Conservation (phyloP, 64 coral and sea anemone species). For the Anthopleura sola region DNA sequence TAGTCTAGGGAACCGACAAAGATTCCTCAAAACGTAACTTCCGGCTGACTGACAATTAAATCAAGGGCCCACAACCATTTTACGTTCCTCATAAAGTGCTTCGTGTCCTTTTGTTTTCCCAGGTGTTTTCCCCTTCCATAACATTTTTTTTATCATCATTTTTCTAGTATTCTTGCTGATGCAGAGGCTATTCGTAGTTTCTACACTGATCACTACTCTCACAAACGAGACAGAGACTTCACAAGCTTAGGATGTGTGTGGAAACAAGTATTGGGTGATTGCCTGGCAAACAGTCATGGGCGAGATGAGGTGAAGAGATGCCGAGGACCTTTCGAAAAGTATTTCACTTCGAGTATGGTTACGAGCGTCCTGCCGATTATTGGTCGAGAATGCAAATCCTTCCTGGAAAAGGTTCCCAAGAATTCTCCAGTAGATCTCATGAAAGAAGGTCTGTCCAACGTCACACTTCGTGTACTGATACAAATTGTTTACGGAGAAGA, state of each 20-base stretch:
- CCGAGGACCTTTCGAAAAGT: conserved; percentile 91
- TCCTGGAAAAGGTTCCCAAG: conserved; percentile 43
- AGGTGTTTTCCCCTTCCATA: too few relatives aligned
- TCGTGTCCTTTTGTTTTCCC: too few relatives aligned
- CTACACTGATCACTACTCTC: conserved; percentile 89
- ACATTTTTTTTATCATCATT: too few relatives aligned
- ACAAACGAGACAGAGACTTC: conserved; percentile 70
- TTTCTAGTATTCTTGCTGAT: conserved; percentile 62
- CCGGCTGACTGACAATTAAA: too few relatives aligned
- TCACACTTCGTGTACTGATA: conserved; percentile 60
- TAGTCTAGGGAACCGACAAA: too few relatives aligned
- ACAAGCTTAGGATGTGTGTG: conserved; percentile 68
- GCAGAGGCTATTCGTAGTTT: conserved; percentile 85
- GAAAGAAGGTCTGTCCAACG: conserved; percentile 42
- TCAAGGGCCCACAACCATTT: too few relatives aligned
- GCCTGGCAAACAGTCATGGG: conserved; percentile 79
- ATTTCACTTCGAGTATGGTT: conserved; percentile 54
- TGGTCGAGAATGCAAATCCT: conserved; percentile 64
- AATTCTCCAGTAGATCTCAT: conserved; percentile 57
- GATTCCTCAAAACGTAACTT: too few relatives aligned
- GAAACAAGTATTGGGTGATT: conserved; percentile 59
- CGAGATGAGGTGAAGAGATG: conserved; percentile 79
- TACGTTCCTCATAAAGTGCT: too few relatives aligned
- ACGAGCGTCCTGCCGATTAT: conserved; percentile 40
- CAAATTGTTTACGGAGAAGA: conserved; percentile 75